These are phyloP conservation scores for Athalia circularis DNA, from an alignment of 2,888 invertebrate species.

Conservation along the genomic window DNA sequence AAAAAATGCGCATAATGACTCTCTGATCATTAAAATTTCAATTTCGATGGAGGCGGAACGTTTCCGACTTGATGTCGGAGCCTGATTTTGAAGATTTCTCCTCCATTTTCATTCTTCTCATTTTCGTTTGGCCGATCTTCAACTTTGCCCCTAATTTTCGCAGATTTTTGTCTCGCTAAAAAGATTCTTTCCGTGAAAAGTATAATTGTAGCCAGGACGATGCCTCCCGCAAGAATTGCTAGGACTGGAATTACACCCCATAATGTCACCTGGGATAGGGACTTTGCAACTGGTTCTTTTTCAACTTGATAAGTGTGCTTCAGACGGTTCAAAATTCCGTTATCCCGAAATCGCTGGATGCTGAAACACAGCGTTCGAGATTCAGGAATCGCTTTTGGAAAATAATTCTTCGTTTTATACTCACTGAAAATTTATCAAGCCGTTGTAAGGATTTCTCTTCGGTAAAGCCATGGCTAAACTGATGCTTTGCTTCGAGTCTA, in stretches of 20 bases:
- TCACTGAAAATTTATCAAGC: conserved; percentile 59
- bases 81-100: conserved; percentile 9
- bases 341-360: conserved; percentile 60
- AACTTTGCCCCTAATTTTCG: background rate
- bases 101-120: background rate
- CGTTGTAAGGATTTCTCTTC: conserved; percentile 60
- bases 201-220: conserved; percentile 53
- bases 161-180: background rate
- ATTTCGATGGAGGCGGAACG: no score
- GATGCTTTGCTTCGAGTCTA: conserved; percentile 59
- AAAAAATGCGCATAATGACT: no score
- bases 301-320: conserved; percentile 47
- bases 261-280: conserved; percentile 52
- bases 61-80: background rate
- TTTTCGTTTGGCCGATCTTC: background rate
- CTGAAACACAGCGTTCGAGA: conserved; percentile 52
- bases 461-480: conserved; percentile 58
- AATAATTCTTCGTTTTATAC: conserved; percentile 9
- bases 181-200: conserved; percentile 53
- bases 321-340: conserved; percentile 59
- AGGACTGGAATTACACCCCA: conserved; percentile 59
- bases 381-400: background rate
- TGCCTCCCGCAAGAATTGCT: conserved; percentile 55
- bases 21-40: no score
- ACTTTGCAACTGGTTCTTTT: background rate